These are phyloP conservation scores for Amblyraja radiata DNA, from an alignment of 2,797 vertebrate genomes.

Conservation along the genomic window DNA sequence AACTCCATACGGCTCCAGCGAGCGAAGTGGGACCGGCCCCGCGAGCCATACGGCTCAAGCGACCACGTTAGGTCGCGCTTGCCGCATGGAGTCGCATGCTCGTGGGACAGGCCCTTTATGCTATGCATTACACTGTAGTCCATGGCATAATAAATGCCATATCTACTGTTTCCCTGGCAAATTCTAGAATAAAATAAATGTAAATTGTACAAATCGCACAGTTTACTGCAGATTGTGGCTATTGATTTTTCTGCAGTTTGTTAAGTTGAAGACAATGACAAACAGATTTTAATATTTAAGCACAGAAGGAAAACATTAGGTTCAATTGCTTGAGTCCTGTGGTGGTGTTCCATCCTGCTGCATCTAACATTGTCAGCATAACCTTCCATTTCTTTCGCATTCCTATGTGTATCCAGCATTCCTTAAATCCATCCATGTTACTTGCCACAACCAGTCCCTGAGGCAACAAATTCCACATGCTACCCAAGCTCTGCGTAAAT, in stretches of 20 bases:
- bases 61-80: too few relatives aligned
- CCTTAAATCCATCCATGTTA: background rate
- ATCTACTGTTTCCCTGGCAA: background rate
- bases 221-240: background rate
- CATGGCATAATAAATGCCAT: background rate
- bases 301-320: background rate
- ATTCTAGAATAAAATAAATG: background rate
- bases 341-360: background rate
- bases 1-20: too few relatives aligned
- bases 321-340: background rate
- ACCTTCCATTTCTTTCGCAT: background rate
- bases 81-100: too few relatives aligned
- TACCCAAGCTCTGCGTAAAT: background rate
- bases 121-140: background rate
- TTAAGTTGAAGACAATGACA: background rate
- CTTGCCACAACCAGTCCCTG: background rate
- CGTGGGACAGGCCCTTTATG: background rate
- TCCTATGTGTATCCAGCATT: too few relatives aligned
- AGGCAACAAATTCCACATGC: background rate
- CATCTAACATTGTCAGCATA: background rate
- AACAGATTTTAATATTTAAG: background rate
- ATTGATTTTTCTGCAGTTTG: background rate
- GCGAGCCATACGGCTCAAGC: too few relatives aligned
- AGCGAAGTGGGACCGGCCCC: too few relatives aligned
- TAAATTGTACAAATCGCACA: background rate